Base-by-base conservation (phyloP, 1,140 invertebrate species). In the Eriosoma lanigerum region DNA sequence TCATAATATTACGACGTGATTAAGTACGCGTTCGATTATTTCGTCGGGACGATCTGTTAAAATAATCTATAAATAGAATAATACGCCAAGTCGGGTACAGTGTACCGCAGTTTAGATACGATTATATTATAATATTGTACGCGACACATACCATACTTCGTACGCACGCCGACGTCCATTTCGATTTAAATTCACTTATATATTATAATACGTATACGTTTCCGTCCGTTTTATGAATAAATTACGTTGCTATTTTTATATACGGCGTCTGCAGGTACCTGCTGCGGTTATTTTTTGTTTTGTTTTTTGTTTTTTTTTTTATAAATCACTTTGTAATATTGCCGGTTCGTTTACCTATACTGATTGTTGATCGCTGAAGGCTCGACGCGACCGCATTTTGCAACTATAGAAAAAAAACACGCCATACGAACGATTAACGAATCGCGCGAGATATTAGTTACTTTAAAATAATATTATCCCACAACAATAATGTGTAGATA, bases 221-320 rank as follows among this genome's bases (percentile, higher is more conserved):
- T 60, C 26, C 58, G 17, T 29, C 24, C 21, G 24, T 60, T 60
- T 60, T 60, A 29, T 17, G 58, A 60, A 60, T 60, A 60, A 26
- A 60, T 60, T 60, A 60, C 17, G 26, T 26, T 26, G 58, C 26
- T 60, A 60, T 60, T 60, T 60, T 60, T 60, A 60, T 24, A 60
- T 21, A 26, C 56, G 21, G 13, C 12, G 58, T 60, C 24, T 60
- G 8, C 5, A 15, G 26, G 58, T 60, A 29, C 58, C 15, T 2
- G 26, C 3, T 26, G 26, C 24, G 12, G 24, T 8, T 60, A 26
- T 60, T n/a, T n/a, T n/a, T n/a, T n/a, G n/a, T n/a, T n/a, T 13
- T 13, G 24, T 60, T 26, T 60, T 29, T 60, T 26, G 15, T 15
- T 60, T 29, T 60, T 26, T 4, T 15, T 60, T 29, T 26, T 17